These are phyloP conservation scores for Petrocephalus schoutedeni DNA, from an alignment of 2,797 vertebrate species.

Conservation along the genomic window DNA sequence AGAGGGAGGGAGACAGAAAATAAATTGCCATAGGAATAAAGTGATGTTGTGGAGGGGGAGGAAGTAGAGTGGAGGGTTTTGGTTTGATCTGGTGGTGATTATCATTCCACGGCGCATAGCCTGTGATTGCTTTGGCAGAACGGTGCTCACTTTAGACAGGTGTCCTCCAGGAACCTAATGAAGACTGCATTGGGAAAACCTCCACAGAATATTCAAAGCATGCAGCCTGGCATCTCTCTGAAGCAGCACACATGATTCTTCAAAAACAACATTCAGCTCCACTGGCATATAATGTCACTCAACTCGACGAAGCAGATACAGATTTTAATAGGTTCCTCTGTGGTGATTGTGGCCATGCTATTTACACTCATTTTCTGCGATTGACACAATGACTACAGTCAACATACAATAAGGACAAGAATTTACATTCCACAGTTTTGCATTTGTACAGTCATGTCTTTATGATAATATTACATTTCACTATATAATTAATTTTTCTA, in stretches of 20 bases:
- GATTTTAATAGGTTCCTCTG: conserved; percentile 59
- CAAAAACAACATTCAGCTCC: not conserved
- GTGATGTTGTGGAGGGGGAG: no score
- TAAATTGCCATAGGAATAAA: not conserved
- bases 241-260: not conserved
- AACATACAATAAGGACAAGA: conserved; percentile 40
- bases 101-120: not conserved
- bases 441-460: not conserved
- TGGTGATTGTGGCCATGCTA: not conserved
- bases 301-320: conserved; percentile 58
- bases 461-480: not conserved
- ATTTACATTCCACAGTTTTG: conserved; percentile 30
- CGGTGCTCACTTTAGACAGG: not conserved
- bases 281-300: conserved; percentile 48
- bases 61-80: not conserved
- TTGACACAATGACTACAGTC: conserved; percentile 41
- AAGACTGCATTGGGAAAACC: not conserved
- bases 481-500: not conserved
- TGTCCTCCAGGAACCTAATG: not conserved
- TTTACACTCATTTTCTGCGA: conserved; percentile 37
- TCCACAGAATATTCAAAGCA: not conserved
- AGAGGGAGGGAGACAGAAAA: not conserved
- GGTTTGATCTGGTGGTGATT: not conserved
- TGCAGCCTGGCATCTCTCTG: not conserved
- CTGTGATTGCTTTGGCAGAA: conserved; percentile 4